Percentiles rank a stretch among this genome's conserved stretches.
phyloP scores from a whole-genome alignment of 2,888 invertebrate genomes.

The Melitaea athalia region DNA sequence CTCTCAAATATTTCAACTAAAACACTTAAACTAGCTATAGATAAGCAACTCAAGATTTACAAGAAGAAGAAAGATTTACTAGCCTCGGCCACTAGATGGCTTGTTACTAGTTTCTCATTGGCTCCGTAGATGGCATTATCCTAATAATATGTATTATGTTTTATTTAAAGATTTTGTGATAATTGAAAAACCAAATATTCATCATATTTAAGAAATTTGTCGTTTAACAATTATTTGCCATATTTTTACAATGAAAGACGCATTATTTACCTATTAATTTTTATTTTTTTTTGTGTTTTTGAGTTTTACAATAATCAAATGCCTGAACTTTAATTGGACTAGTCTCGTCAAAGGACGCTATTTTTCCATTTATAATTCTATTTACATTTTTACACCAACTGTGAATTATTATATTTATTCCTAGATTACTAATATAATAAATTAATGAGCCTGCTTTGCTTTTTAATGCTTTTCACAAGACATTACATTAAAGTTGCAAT shows the following conservation, averaged over 20 bases:
- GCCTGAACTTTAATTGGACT: too few species aligned
- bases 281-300: background rate
- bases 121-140: background rate
- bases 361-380: background rate
- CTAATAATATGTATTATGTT: background rate
- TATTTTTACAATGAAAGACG: background rate
- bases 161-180: background rate
- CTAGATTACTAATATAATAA: background rate
- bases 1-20: too few species aligned
- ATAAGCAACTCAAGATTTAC: background rate
- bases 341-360: too few species aligned
- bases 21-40: background rate
- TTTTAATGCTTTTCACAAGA: background rate
- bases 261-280: background rate
- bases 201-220: background rate
- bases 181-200: constrained; percentile 1
- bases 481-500: background rate
- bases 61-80: background rate
- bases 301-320: background rate
- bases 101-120: background rate
- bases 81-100: background rate
- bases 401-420: constrained; percentile 1
- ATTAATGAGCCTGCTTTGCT: background rate
- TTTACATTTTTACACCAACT: background rate
- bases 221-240: background rate